Percentiles rank a stretch among this genome's conserved stretches.
Conservation (phyloP, 2,888 invertebrate species). For the Caenorhabditis zanzibari region DNA sequence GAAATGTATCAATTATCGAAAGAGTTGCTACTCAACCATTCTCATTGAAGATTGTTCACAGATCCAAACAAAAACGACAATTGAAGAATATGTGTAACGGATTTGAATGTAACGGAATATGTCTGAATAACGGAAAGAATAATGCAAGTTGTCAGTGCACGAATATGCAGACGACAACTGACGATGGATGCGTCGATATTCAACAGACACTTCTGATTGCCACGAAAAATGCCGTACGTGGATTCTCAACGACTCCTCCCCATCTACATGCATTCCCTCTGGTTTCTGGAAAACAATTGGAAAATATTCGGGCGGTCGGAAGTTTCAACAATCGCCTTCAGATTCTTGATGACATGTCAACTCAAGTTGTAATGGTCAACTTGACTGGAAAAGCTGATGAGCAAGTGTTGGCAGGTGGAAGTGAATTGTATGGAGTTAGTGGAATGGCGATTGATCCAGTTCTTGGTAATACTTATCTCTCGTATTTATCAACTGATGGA, state of each 20-base stretch:
- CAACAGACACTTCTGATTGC: conserved; percentile 38
- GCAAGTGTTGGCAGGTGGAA: conserved; percentile 27
- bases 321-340: conserved; percentile 33
- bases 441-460: conserved; percentile 53
- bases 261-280: conserved; percentile 53
- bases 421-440: conserved; percentile 40
- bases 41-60: conserved; percentile 91
- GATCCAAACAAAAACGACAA: conserved; percentile 88
- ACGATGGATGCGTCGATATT: conserved; percentile 44
- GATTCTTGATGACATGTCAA: conserved; percentile 22
- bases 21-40: conserved; percentile 92
- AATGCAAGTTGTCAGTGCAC: conserved; percentile 52
- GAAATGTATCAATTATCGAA: conserved; percentile 89
- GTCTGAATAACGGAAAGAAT: conserved; percentile 52
- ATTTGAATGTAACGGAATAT: conserved; percentile 56
- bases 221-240: conserved; percentile 38
- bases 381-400: conserved; percentile 51
- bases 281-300: conserved; percentile 46
- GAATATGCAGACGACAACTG: conserved; percentile 34
- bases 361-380: conserved; percentile 22
- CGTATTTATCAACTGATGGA: conserved; percentile 18
- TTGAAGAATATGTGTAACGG: conserved; percentile 68
- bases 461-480: conserved; percentile 50
- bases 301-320: conserved; percentile 44
- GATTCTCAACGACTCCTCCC: conserved; percentile 36